Base-by-base conservation (phyloP, 2,797 vertebrate genomes). In the Tarsius wallacei region DNA sequence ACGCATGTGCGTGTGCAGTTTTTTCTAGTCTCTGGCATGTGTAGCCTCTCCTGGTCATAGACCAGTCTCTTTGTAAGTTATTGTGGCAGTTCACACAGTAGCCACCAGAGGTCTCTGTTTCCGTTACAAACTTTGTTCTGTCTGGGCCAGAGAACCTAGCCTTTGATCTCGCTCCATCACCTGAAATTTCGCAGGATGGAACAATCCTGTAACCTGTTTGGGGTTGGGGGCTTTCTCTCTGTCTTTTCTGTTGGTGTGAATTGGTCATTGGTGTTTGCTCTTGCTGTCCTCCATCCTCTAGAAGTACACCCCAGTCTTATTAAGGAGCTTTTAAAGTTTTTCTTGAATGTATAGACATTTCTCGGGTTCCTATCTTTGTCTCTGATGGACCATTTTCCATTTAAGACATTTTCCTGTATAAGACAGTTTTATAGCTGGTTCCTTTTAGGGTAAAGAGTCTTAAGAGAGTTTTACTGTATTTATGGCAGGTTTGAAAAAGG, bases 11-110 rank as follows among this genome's bases (percentile, higher is more conserved):
- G 42, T 6, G 42, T 42, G 42, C 42, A 42, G 42, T 42, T 42
- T 97, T 98, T 89, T 95, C 80, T 98, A 97, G 96, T 97, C 98
- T 98, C 42, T 93, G 98, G 98, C 98, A 97, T 98, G 97, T 98
- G 97, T 98, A 98, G 97, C 97, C 97, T 97, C 96, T 98, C 96
- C 97, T 98, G 97, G 95, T 97, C 93, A 94, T 19, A 97, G 98
- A 97, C 98, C 94, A 96, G 97, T 97, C 97, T 96, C 95, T 97
- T 97, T 97, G 97, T 98, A 98, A 98, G 94, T 98, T 96, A 97
- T 91, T 93, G 94, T 96, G 97, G 47, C 51, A 87, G 88, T 82
- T 53, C 98, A 97, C 89, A 57, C 85, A 96, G 97, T 93, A 98
- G 98, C 98, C 98, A 94, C 84, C 85, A 98, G 98, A 97, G 92